These are phyloP conservation scores for Lathamus discolor DNA, from an alignment of 2,113 vertebrate genomes.

Conservation along the genomic window DNA sequence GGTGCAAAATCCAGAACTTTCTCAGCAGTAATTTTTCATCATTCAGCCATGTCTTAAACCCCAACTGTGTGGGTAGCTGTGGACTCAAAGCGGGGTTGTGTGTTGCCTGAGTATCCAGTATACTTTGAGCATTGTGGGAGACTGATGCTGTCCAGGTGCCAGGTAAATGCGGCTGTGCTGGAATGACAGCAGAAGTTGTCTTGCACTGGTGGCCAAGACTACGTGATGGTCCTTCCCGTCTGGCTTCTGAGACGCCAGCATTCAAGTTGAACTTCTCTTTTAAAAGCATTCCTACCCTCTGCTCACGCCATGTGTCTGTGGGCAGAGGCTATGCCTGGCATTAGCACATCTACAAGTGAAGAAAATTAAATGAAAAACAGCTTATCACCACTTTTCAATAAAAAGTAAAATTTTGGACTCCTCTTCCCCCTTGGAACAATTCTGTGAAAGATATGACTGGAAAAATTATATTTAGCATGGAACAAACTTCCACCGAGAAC, in stretches of 20 bases:
- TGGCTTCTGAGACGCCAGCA: not conserved
- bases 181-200: not conserved
- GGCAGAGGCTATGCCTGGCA: not conserved
- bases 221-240: not conserved
- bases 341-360: not conserved
- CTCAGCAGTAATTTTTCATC: not conserved
- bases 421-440: not conserved
- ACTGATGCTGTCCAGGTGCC: not conserved
- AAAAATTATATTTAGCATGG: constrained; percentile 28
- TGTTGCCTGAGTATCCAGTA: not conserved
- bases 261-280: not conserved
- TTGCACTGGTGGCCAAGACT: not conserved
- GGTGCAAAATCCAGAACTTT: not conserved
- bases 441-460: not conserved
- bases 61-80: not conserved
- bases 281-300: not conserved
- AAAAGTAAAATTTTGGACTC: not conserved
- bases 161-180: not conserved
- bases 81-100: not conserved
- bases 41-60: not conserved
- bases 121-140: not conserved
- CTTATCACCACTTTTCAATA: not conserved
- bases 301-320: not conserved
- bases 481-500: constrained; percentile 9
- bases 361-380: not conserved